Conservation (phyloP, 2,113 vertebrate genomes). For the Sialia sialis region DNA sequence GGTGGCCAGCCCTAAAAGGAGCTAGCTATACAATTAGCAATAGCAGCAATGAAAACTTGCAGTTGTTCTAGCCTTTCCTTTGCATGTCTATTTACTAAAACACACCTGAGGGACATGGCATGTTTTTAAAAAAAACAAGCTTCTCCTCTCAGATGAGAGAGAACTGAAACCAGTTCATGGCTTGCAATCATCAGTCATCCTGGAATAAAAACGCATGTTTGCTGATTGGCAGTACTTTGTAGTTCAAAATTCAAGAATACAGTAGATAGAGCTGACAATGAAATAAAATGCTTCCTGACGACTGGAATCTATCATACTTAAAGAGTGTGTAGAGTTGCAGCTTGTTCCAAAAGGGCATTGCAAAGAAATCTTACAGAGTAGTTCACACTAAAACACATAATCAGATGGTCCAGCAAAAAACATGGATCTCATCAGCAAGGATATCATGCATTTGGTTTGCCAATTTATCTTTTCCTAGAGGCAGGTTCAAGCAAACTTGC, state of each 20-base stretch:
- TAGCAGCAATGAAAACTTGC: background rate
- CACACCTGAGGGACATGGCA: background rate
- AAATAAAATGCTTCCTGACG: constrained; percentile 47
- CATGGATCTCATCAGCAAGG: background rate
- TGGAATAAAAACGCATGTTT: background rate
- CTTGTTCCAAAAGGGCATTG: background rate
- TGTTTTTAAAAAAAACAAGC: background rate
- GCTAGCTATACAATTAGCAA: background rate
- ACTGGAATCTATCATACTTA: constrained; percentile 16
- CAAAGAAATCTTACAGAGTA: background rate
- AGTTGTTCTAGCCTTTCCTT: background rate
- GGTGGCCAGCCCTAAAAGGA: background rate
- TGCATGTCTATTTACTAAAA: background rate
- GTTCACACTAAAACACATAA: background rate
- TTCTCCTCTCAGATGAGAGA: background rate
- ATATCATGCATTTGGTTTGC: background rate
- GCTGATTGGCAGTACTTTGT: background rate
- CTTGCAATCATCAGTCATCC: background rate
- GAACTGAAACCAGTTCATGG: background rate
- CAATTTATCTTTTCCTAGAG: background rate
- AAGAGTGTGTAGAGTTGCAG: background rate
- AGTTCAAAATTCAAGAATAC: constrained; percentile 25
- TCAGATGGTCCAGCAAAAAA: background rate
- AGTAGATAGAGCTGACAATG: background rate
- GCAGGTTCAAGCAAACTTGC: background rate